Percentiles rank a stretch among this genome's conserved stretches.
Conservation (phyloP, 1,140 invertebrate genomes). For the Hypsibius dujardini region DNA sequence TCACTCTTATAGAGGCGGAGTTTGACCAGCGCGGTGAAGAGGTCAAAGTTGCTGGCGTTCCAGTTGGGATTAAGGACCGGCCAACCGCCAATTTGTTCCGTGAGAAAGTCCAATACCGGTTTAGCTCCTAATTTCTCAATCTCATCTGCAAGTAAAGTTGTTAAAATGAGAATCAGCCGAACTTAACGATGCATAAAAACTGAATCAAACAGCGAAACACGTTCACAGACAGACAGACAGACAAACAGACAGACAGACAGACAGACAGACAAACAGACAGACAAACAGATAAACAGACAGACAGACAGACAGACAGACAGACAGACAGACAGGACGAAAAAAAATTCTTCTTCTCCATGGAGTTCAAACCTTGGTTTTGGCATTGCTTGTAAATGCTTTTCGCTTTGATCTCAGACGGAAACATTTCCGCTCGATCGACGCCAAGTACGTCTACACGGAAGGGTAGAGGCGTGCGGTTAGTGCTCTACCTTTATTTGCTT, state of each 20-base stretch:
- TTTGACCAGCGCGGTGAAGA: not conserved
- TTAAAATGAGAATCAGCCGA: no score
- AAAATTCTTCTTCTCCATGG: no score
- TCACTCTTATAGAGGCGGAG: not conserved
- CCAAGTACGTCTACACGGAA: slow-evolving; percentile 29
- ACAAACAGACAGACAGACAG: no score
- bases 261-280: not conserved
- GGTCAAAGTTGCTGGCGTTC: not conserved
- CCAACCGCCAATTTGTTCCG: slow-evolving; percentile 18
- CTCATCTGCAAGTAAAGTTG: slow-evolving; percentile 24
- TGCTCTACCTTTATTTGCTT: not conserved
- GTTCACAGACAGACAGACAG: no score
- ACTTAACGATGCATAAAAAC: no score
- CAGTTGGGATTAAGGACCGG: not conserved
- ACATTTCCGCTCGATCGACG: slow-evolving; percentile 26
- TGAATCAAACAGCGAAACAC: no score
- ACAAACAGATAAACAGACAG: no score
- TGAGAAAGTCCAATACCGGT: slow-evolving; percentile 29
- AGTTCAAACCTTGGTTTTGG: slow-evolving; percentile 23
- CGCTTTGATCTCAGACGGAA: slow-evolving; percentile 27
- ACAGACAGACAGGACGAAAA: not conserved
- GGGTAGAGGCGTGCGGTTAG: not conserved
- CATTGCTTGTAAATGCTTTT: slow-evolving; percentile 29
- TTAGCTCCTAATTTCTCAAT: slow-evolving; percentile 28
- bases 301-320: not conserved